Conservation (phyloP, 2,797 vertebrate species). For the Gallinago solitaria region DNA sequence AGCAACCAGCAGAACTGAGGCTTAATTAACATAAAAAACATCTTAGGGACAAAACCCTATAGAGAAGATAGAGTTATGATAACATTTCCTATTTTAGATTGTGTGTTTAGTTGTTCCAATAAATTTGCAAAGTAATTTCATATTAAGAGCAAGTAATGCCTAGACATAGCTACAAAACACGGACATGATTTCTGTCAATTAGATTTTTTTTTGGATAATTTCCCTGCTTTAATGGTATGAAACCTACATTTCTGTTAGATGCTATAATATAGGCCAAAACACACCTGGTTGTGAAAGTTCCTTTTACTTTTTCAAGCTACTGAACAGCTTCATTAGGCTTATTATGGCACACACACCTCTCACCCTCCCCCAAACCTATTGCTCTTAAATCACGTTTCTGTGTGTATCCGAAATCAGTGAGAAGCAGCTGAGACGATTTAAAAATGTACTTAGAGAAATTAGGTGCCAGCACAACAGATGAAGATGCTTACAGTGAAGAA, state of each 20-base stretch:
- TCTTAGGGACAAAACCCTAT: no score
- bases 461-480: background rate
- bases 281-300: background rate
- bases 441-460: background rate
- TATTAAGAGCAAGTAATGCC: background rate
- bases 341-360: background rate
- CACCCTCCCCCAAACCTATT: background rate
- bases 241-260: background rate
- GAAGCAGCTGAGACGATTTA: background rate
- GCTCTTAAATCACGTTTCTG: background rate
- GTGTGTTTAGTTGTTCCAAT: background rate
- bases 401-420: background rate
- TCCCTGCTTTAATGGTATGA: background rate
- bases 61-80: background rate
- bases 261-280: background rate
- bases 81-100: background rate
- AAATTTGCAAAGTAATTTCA: background rate
- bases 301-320: background rate
- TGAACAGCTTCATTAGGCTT: background rate
- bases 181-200: background rate
- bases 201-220: background rate
- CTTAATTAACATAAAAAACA: background rate
- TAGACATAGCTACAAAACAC: background rate
- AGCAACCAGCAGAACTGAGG: background rate
- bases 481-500: background rate